A percentile compares a stretch with the other conserved stretches of the same genome.
phyloP scores from a whole-genome alignment of 2,888 invertebrate genomes.

The Peribatodes rhomboidaria region DNA sequence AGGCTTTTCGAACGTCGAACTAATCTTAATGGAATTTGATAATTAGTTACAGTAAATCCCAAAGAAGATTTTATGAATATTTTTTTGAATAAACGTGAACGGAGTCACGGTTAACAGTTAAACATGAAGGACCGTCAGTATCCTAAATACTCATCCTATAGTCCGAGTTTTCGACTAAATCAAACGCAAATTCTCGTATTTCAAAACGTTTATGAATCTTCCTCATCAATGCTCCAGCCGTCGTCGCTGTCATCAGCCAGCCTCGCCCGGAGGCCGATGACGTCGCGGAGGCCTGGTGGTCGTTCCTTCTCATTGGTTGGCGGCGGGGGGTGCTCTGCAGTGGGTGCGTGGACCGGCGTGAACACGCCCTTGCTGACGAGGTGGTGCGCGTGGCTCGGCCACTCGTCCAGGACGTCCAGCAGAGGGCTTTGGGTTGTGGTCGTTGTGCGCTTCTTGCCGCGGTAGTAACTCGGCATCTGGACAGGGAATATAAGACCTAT shows the following conservation, averaged over 20 bases:
- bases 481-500: neutral
- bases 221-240: constrained; percentile 31
- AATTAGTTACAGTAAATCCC: too few relatives aligned
- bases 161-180: too few relatives aligned
- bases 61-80: too few relatives aligned
- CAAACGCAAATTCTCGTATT: too few relatives aligned
- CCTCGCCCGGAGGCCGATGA: neutral
- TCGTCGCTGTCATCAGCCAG: constrained; percentile 32
- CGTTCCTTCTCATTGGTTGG: too few relatives aligned
- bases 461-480: constrained; percentile 71
- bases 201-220: constrained; percentile 8
- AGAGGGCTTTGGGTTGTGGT: constrained; percentile 47
- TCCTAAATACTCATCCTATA: too few relatives aligned
- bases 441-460: constrained; percentile 57
- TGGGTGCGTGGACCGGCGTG: constrained; percentile 6
- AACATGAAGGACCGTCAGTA: too few relatives aligned
- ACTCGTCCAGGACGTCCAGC: constrained; percentile 46
- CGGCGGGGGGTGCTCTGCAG: neutral
- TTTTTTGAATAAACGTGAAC: too few relatives aligned
- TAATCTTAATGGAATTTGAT: too few relatives aligned
- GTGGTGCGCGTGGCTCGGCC: constrained; percentile 5
- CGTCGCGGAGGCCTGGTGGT: neutral
- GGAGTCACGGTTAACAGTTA: too few relatives aligned
- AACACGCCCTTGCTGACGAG: neutral
- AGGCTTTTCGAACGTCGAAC: too few relatives aligned